phyloP scores from a whole-genome alignment of 2,888 invertebrate species.

The Labia minor region DNA sequence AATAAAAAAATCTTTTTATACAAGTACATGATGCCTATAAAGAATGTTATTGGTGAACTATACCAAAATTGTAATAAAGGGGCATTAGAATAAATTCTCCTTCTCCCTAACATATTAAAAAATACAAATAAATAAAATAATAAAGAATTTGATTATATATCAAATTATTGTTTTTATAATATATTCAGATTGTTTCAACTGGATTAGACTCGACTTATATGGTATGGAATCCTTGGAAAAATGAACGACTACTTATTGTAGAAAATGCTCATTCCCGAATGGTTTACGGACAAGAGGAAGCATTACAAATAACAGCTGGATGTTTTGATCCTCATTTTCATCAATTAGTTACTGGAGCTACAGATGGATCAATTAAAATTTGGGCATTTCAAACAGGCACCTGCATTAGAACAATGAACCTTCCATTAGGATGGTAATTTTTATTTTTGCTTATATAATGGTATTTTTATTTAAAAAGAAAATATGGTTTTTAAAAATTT shows the following conservation, averaged over 20 bases:
- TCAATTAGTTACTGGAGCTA: conserved; percentile 64
- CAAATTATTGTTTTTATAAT: not conserved
- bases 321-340: conserved; percentile 64
- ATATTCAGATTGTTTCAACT: conserved; percentile 51
- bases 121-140: too few relatives aligned
- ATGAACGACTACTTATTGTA: conserved; percentile 53
- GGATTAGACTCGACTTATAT: conserved; percentile 71
- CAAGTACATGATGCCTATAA: too few relatives aligned
- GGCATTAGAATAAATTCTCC: too few relatives aligned
- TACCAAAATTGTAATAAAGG: too few relatives aligned
- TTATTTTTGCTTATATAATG: not conserved
- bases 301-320: conserved; percentile 64
- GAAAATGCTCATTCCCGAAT: conserved; percentile 57
- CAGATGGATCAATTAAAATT: conserved; percentile 65
- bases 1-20: too few relatives aligned
- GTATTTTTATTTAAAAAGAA: not conserved
- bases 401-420: conserved; percentile 56
- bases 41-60: too few relatives aligned
- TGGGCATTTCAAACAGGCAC: conserved; percentile 79
- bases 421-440: conserved; percentile 47
- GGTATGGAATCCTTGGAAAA: conserved; percentile 68
- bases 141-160: too few relatives aligned
- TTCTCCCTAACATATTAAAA: too few relatives aligned
- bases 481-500: not conserved
- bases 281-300: conserved; percentile 52